A percentile compares a stretch with the other conserved stretches of the same genome.
phyloP scores from a whole-genome alignment of 2,113 vertebrate species.

The Anas platyrhynchos region DNA sequence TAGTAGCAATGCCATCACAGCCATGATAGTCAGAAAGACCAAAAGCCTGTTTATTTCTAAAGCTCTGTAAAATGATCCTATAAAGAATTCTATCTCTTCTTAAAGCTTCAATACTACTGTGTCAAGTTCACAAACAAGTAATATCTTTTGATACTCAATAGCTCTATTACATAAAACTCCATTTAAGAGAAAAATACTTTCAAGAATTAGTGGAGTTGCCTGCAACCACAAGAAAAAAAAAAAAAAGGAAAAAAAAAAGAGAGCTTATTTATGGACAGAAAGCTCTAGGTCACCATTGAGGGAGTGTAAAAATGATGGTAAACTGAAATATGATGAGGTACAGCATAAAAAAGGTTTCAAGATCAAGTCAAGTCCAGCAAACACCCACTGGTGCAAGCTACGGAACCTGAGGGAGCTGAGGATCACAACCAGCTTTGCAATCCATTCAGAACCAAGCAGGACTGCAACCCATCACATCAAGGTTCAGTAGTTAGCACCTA shows the following conservation, averaged over 20 bases:
- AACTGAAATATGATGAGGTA: background rate
- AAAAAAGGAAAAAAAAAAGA: background rate
- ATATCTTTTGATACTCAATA: background rate
- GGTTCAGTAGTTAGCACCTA: background rate
- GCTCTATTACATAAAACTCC: background rate
- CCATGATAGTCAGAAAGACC: background rate
- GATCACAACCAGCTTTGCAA: background rate
- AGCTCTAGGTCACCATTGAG: background rate
- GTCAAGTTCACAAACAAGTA: background rate
- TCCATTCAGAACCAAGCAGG: background rate
- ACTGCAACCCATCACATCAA: background rate
- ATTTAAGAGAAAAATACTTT: background rate
- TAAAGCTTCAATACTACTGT: background rate
- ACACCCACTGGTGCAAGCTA: background rate
- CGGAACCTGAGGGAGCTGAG: background rate
- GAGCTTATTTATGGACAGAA: background rate
- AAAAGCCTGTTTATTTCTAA: background rate
- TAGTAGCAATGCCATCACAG: background rate
- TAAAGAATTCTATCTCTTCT: background rate
- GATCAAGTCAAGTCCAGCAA: background rate
- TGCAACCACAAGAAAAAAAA: background rate
- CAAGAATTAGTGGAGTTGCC: background rate
- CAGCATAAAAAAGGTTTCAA: background rate
- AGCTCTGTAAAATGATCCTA: background rate
- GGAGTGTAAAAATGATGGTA: background rate